phyloP scores from a whole-genome alignment of 2,113 vertebrate genomes.

The Aldabrachelys gigantea region DNA sequence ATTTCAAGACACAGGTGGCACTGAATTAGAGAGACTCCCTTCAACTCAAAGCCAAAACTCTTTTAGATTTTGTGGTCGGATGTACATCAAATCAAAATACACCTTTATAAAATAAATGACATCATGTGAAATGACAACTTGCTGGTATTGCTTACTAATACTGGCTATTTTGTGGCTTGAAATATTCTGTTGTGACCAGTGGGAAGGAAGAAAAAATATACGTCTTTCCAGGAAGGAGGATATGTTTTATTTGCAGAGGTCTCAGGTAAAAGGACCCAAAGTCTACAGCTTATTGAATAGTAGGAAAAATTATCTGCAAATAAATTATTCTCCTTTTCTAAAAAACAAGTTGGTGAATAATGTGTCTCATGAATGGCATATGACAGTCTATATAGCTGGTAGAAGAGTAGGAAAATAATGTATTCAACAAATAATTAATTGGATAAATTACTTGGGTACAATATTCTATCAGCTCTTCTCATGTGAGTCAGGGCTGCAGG shows the following conservation, averaged over 20 bases:
- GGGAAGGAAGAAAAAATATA: neutral
- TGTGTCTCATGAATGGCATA: neutral
- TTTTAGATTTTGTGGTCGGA: neutral
- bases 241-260: neutral
- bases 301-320: neutral
- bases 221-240: rapidly evolving
- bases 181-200: neutral
- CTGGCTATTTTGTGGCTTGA: neutral
- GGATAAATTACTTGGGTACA: neutral
- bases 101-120: neutral
- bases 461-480: neutral
- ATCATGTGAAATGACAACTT: neutral
- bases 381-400: neutral
- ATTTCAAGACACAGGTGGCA: neutral
- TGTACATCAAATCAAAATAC: neutral
- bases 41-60: neutral
- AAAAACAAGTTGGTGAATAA: neutral
- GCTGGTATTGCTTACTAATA: neutral
- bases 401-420: neutral
- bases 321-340: neutral
- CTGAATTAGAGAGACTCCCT: neutral
- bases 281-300: neutral
- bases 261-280: neutral
- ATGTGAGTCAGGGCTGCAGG: neutral
- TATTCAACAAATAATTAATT: neutral